A percentile compares a stretch with the other conserved stretches of the same genome.
Conservation (phyloP, 1,140 invertebrate genomes). For the Neodiprion lecontei region DNA sequence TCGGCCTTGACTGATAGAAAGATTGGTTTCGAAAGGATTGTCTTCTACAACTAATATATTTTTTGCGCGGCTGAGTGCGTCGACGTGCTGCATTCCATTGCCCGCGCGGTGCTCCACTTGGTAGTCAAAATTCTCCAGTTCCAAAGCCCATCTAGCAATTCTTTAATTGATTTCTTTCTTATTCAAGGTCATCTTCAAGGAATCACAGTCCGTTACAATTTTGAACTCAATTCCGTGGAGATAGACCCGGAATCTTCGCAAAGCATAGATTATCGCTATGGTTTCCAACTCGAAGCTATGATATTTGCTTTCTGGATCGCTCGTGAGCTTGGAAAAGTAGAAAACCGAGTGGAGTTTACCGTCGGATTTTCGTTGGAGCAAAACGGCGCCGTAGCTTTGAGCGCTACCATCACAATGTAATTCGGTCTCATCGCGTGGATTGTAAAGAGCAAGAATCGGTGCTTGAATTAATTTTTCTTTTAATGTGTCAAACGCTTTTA, state of each 20-base stretch:
- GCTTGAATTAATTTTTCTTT: constrained; percentile 23
- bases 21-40: constrained; percentile 22
- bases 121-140: constrained; percentile 32
- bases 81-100: constrained; percentile 30
- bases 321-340: constrained; percentile 55
- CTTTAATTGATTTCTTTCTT: constrained; percentile 25
- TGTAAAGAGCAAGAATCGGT: constrained; percentile 31
- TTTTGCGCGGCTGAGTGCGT: neutral
- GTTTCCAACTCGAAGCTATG: constrained; percentile 60
- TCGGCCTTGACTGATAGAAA: constrained; percentile 26
- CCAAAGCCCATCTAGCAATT: constrained; percentile 35
- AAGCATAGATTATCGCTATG: constrained; percentile 58
- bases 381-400: constrained; percentile 35
- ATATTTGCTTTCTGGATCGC: constrained; percentile 53
- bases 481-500: constrained; percentile 26
- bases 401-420: constrained; percentile 35
- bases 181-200: constrained; percentile 24
- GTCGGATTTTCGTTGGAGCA: constrained; percentile 43
- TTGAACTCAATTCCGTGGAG: constrained; percentile 32
- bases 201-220: constrained; percentile 32
- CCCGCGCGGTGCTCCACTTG: constrained; percentile 29
- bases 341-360: constrained; percentile 45
- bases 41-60: constrained; percentile 22
- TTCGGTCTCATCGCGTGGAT: constrained; percentile 27
- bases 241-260: constrained; percentile 56